Evolutionary conservation across 2,888 invertebrate species (phyloP), one percentile per base, ranked within the genome.

Genomic region (Pseudococcus jackbeardsleyi): DNA sequence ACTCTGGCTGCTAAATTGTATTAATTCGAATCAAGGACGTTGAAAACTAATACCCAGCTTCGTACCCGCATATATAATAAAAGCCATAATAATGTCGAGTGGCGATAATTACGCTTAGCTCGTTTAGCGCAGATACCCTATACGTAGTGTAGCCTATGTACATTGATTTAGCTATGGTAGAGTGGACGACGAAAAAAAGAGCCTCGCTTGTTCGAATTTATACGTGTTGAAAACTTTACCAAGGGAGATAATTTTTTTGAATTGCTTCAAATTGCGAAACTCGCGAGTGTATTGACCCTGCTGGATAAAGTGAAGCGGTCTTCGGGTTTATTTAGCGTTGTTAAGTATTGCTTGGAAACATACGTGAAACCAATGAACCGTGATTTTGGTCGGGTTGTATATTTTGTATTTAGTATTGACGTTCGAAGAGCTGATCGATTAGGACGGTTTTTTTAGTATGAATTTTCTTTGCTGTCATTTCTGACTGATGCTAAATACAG

Each of bases 11-110:
- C 68, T 68, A 22, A 26, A 68, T 68, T 68, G 68, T 26, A 68
- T 68, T 68, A 68, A 68, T 68, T 68, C 68, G 68, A 68, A 68
- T 68, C 68, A 68, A 68, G 68, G 68, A 68, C 68, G 68, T 68
- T 68, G 68, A 68, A 68, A 68, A 68, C 68, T 68, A 68, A 68
- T 68, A 68, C 68, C 68, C 26, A 68, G 68, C 68, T 68, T 68
- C 68, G 68, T 68, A 68, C 68, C 68, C 68, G 68, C 68, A 68
- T 68, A 68, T 68, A 68, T 68, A 68, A 68, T 68, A 68, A 68
- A 68, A 68, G 68, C 68, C 68, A 68, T 68, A 68, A 68, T 68
- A 68, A 68, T 68, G 68, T 68, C 68, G 68, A 68, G 68, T 26
- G 26, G 68, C 68, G 22, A 68, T 68, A 68, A 68, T 68, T 68